Evolutionary conservation across 2,113 vertebrate species (phyloP), one percentile per base, ranked within the genome.

Genomic region (Sapajus apella): DNA sequence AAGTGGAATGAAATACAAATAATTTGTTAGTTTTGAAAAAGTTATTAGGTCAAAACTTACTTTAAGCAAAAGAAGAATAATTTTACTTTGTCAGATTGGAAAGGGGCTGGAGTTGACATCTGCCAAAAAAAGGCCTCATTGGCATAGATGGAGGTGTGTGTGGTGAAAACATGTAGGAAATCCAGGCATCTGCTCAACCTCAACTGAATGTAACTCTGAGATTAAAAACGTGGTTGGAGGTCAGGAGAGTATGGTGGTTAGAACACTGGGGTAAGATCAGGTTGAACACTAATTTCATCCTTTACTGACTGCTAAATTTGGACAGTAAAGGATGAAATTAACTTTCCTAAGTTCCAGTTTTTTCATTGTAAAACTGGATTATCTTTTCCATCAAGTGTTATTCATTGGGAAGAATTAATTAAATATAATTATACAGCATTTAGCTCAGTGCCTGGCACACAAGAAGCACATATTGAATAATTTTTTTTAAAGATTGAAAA

Each of bases 381-480:
- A 43, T 72, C 47, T 30, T 91, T 91, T 47, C 47, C 27, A 90
- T 18, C 3, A 80, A 40, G 25, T 56, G 9, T 61, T 75, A 12
- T 35, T 81, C 66, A 77, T 18, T 82, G 11, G 94, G 35, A 94
- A 18, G 27, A 76, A 64, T 82, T 88, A 83, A n/a, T 45, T 79
- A 85, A 92, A 70, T 40, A 55, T 58, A 94, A 87, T 58, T 12
- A 1, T 66, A 72, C 77, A 91, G 20, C 14, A 72, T 61, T 66
- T 89, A 77, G 35, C 10, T 83, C 12, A 70, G 30, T 64, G 37
- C 83, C n/a, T 82, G 25, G 7, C 11, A 90, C 23, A 66, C 8
- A 61, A 21, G 50, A 66, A 47, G 35, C 2, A 90, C 35, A 81
- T 12, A 50, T 23, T 14, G 12, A 75, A 58, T 88, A n/a, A 21